Evolutionary conservation across 2,113 vertebrate genomes (phyloP), one percentile per base, ranked within the genome.

Genomic region (Amblyopsis rosae): DNA sequence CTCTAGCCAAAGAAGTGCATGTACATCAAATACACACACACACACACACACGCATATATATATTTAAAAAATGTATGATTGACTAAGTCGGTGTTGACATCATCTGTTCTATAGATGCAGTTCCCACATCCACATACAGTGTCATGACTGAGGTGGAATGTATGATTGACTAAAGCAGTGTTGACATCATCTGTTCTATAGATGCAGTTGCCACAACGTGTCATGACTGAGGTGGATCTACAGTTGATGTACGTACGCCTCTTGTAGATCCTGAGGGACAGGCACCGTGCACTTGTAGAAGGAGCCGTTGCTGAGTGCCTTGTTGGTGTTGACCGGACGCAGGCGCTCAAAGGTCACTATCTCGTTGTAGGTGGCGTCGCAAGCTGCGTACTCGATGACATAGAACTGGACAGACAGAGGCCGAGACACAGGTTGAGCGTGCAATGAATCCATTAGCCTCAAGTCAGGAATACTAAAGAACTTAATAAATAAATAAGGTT

Each of bases 341-440:
- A 97, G 92, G 19, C 96, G 93, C 64, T 96, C 95, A 51, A 95
- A 90, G 3, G 94, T 97, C 74, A 97, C 95, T 0, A 97, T 97
- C 78, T 96, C 95, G 4, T 96, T 97, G 87, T 95, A 97, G 9
- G 95, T 95, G 49, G 96, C 93, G 4, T 96, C 95, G 17, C 94
- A 96, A 15, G 95, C 94, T 0, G 95, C 94, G 6, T 96, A 96
- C 79, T 97, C 96, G 7, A 97, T 96, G 67, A 97, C 96, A 16
- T 95, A 96, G 84, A 96, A 97, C 96, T 97, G 86, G 33, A 67
- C 69, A 73, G 59, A 78, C 13, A 81, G 41, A 70, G 41, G 65
- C 62, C 60, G 45, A 60, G 49, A 62, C 47, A 35, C 2, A 0
- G 47, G 50, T 32, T 26, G 32, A 12, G 46, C 62, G 9, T 11